phyloP scores from a whole-genome alignment of 2,888 invertebrate genomes.

The Andrena praecox region DNA sequence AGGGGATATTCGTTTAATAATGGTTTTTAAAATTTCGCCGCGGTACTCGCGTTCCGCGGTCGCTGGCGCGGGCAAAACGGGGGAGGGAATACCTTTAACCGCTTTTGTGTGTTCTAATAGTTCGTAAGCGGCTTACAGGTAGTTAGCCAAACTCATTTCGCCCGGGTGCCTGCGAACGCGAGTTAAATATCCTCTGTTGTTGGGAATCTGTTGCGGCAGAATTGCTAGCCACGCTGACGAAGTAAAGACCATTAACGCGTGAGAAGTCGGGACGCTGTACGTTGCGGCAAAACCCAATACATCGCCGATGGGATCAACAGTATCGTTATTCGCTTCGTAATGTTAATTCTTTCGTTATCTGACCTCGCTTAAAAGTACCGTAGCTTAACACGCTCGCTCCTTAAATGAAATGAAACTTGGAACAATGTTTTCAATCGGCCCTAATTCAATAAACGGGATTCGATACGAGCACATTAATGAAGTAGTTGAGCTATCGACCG shows the following conservation, averaged over 20 bases:
- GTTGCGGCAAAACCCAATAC: constrained; percentile 7
- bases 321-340: constrained; percentile 9
- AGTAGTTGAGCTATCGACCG: too few relatives aligned
- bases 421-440: not conserved
- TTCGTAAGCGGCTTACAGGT: constrained; percentile 69
- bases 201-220: constrained; percentile 58
- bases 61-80: constrained; percentile 30
- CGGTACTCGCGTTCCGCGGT: constrained; percentile 1
- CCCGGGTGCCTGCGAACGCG: constrained; percentile 58
- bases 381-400: too few relatives aligned
- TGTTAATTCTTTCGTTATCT: not conserved
- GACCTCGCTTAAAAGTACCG: too few relatives aligned
- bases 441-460: not conserved
- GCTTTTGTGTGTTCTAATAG: constrained; percentile 64
- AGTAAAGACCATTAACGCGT: constrained; percentile 52
- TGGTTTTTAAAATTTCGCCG: constrained; percentile 53
- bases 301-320: constrained; percentile 29
- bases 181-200: constrained; percentile 66
- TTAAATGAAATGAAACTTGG: too few relatives aligned
- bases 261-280: constrained; percentile 40
- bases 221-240: constrained; percentile 42
- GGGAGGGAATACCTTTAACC: constrained; percentile 46
- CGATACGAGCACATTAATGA: not conserved
- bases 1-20: constrained; percentile 50
- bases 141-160: constrained; percentile 68